These are phyloP conservation scores for Dallia pectoralis DNA, from an alignment of 2,797 vertebrate genomes.

Conservation along the genomic window DNA sequence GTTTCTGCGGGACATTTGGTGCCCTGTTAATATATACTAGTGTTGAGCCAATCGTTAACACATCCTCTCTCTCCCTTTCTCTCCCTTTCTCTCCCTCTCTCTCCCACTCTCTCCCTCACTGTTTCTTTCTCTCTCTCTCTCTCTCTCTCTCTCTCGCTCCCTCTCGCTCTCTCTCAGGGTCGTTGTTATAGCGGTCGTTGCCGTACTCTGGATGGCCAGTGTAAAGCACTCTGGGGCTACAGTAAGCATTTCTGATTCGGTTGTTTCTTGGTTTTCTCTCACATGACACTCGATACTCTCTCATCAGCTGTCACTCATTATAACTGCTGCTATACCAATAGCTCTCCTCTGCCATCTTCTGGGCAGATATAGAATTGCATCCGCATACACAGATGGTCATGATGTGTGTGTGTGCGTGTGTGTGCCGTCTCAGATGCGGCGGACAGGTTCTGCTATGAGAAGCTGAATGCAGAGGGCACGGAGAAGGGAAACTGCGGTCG, in stretches of 20 bases:
- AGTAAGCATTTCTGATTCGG: conserved; percentile 60
- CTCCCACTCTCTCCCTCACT: neutral
- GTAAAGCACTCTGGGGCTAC: conserved; percentile 84
- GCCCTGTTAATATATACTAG: neutral
- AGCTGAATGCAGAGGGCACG: conserved; percentile 90
- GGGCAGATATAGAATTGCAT: neutral
- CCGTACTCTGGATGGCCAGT: conserved; percentile 88
- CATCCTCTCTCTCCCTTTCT: neutral
- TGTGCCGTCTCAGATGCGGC: conserved; percentile 75
- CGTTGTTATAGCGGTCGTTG: conserved; percentile 89
- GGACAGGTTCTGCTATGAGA: conserved; percentile 93
- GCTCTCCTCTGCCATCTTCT: neutral
- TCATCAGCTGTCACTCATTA: neutral
- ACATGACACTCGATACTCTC: neutral
- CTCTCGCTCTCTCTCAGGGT: conserved; percentile 68
- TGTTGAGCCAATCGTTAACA: neutral
- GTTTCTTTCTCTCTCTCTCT: neutral
- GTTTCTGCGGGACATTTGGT: neutral
- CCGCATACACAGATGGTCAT: neutral
- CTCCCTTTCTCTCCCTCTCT: too few relatives aligned
- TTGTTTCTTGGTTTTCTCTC: neutral
- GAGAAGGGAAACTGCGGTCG: conserved; percentile 93
- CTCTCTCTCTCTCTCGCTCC: conserved; percentile 2
- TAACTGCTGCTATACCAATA: neutral
- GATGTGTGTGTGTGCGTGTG: neutral